These are phyloP conservation scores for Meles meles DNA, from an alignment of 2,113 vertebrate genomes.

Conservation along the genomic window DNA sequence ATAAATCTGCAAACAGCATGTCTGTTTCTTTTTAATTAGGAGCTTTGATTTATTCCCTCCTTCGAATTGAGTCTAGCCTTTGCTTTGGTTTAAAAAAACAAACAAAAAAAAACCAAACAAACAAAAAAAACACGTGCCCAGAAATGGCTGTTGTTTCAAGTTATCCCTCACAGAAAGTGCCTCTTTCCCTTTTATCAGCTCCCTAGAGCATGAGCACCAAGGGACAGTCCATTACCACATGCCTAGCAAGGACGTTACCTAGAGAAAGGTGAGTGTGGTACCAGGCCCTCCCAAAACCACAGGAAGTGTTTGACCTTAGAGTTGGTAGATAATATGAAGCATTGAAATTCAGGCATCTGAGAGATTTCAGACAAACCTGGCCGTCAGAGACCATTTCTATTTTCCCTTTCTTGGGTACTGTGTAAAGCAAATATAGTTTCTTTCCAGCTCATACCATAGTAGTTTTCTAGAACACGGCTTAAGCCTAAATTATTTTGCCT, in stretches of 20 bases:
- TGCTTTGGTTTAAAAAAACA: neutral
- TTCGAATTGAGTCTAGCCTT: neutral
- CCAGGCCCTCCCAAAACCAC: neutral
- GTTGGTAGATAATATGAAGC: neutral
- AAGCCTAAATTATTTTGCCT: neutral
- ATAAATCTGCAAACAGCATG: neutral
- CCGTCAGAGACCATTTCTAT: neutral
- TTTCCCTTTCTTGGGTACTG: neutral
- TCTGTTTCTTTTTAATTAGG: neutral
- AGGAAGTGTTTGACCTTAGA: neutral
- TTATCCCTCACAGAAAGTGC: neutral
- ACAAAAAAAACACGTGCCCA: neutral
- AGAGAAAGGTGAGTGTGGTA: slow-evolving; percentile 77
- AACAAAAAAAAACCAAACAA: too few relatives aligned
- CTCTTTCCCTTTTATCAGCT: slow-evolving; percentile 75
- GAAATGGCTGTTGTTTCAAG: neutral
- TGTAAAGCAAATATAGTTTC: neutral
- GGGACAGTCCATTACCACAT: slow-evolving; percentile 95
- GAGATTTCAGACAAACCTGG: neutral
- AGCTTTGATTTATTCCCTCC: neutral
- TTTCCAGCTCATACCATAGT: neutral
- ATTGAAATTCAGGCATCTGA: neutral
- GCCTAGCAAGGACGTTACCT: slow-evolving; percentile 91
- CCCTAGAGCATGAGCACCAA: slow-evolving; percentile 92
- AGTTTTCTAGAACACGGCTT: neutral